Evolutionary conservation across 1,140 invertebrate genomes (phyloP).

Genomic region (Bombyx mori): ASM3026992v2 NC_085110.1:9013501-9014000

Average conservation of each 20-base stretch:
- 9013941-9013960: no score
- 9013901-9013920: no score
- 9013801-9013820: no score
- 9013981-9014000: no score
- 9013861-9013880: no score
- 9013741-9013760: constrained; percentile 42
- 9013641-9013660: constrained; percentile 68
- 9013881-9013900: no score
- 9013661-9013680: constrained; percentile 64
- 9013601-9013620: constrained; percentile 45
- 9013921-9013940: no score
- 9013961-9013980: no score
- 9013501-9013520: constrained; percentile 49
- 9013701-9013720: constrained; percentile 65
- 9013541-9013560: constrained; percentile 65
- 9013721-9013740: constrained; percentile 32
- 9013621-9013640: constrained; percentile 64
- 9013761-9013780: constrained; percentile 25
- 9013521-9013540: constrained; percentile 56
- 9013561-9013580: constrained; percentile 54
- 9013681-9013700: constrained; percentile 63
- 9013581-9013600: constrained; percentile 68
- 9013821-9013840: no score
- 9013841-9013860: no score
- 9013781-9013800: no score